Percentiles rank a stretch among this genome's conserved stretches.
phyloP scores from a whole-genome alignment of 2,888 invertebrate species.

The Teleiodes luculella region DNA sequence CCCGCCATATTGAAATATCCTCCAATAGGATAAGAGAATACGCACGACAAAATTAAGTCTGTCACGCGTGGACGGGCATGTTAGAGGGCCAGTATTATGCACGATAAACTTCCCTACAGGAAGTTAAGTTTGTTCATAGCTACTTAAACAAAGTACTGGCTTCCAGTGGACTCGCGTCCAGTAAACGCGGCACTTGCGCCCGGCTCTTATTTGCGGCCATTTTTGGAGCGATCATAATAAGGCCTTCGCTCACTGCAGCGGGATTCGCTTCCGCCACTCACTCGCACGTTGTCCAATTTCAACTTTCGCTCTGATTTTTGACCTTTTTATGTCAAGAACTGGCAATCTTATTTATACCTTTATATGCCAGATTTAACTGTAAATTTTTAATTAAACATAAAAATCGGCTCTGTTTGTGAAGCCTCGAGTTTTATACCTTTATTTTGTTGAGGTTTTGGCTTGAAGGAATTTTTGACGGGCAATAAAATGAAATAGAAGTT shows the following conservation, averaged over 20 bases:
- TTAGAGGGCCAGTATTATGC: no score
- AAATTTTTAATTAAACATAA: conserved; percentile 17
- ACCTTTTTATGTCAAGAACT: conserved; percentile 42
- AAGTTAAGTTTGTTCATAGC: no score
- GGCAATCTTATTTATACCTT: conserved; percentile 9
- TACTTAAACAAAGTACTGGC: no score
- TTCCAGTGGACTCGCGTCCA: no score
- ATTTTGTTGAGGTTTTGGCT: conserved; percentile 2
- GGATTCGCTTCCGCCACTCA: conserved; percentile 62
- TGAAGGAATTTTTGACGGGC: conserved; percentile 27
- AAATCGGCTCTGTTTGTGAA: conserved; percentile 8
- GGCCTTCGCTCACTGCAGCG: conserved; percentile 54
- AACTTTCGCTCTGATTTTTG: conserved; percentile 70
- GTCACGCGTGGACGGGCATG: no score
- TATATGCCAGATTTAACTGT: conserved; percentile 15
- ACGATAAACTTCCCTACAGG: no score
- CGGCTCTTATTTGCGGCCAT: conserved; percentile 47
- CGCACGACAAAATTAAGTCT: no score
- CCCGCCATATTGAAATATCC: no score
- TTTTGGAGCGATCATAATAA: conserved; percentile 52
- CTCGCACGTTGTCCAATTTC: conserved; percentile 31
- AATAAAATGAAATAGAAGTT: conserved; percentile 55
- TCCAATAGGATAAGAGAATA: no score
- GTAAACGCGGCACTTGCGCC: conserved; percentile 3
- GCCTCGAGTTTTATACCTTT: background rate